A percentile compares a stretch with the other conserved stretches of the same genome.
phyloP scores from a whole-genome alignment of 2,888 invertebrate species.

The Diarsia mendica region DNA sequence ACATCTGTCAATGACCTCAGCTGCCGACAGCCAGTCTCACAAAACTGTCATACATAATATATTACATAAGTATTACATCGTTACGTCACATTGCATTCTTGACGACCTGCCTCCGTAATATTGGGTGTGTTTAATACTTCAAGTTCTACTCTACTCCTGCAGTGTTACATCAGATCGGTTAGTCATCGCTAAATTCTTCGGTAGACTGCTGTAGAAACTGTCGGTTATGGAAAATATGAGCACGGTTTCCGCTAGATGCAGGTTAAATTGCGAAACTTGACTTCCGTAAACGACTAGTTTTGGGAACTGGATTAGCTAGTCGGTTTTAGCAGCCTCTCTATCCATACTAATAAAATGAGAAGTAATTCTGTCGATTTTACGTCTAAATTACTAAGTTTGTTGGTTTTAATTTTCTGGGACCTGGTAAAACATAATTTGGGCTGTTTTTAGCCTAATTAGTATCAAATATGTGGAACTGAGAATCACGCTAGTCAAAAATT shows the following conservation, averaged over 20 bases:
- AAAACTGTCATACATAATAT: conserved; percentile 48
- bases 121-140: conserved; percentile 3
- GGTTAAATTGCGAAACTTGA: conserved; percentile 37
- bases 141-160: conserved; percentile 3
- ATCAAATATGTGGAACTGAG: not conserved
- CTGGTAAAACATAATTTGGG: not conserved
- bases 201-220: conserved; percentile 12
- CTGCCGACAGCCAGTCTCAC: conserved; percentile 35
- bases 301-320: not conserved
- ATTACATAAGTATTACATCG: conserved; percentile 53
- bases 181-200: conserved; percentile 39
- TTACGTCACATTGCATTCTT: conserved; percentile 51
- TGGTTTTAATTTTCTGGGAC: not conserved
- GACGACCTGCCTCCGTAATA: conserved; percentile 6
- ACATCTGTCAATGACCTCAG: conserved; percentile 53
- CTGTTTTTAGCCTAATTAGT: not conserved
- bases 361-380: not conserved
- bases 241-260: conserved; percentile 3
- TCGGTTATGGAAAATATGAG: conserved; percentile 9
- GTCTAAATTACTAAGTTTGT: not conserved
- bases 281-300: conserved; percentile 40
- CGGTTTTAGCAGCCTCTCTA: not conserved
- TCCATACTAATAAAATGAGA: not conserved
- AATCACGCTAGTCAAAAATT: not conserved
- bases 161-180: conserved; percentile 41